Conservation (phyloP, 2,113 vertebrate species). For the Thinocorus orbignyianus region DNA sequence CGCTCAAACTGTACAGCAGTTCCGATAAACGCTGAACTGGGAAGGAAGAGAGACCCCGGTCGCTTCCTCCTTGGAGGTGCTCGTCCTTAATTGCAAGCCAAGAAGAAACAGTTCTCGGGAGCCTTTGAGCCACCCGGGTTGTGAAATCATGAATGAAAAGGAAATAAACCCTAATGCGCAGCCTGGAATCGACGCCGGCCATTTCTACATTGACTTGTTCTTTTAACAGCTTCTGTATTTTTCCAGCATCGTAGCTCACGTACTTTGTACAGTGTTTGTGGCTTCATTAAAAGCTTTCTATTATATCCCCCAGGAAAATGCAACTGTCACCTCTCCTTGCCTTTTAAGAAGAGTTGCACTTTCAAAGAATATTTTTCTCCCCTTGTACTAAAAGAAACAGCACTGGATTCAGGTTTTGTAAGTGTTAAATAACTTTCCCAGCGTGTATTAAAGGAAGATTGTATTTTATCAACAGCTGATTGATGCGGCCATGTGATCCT, state of each 20-base stretch:
- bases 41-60: not conserved
- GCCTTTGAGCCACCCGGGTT: not conserved
- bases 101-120: not conserved
- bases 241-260: not conserved
- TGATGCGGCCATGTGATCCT: constrained; percentile 90
- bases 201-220: constrained; percentile 26
- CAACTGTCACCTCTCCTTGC: constrained; percentile 17
- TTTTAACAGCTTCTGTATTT: constrained; percentile 34
- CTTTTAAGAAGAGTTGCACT: constrained; percentile 76
- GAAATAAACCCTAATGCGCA: constrained; percentile 33
- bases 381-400: constrained; percentile 58
- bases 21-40: not conserved
- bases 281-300: constrained; percentile 41
- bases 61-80: not conserved
- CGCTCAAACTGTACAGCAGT: not conserved
- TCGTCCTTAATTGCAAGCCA: constrained; percentile 1
- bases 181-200: constrained; percentile 11
- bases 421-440: constrained; percentile 87
- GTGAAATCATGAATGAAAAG: constrained; percentile 34
- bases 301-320: constrained; percentile 25
- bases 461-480: constrained; percentile 87
- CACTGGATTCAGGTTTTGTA: constrained; percentile 71
- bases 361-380: constrained; percentile 65
- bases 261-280: constrained; percentile 5
- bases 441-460: constrained; percentile 83